Evolutionary conservation across 1,140 invertebrate genomes (phyloP).

Genomic region (Drosophila nigromelanica): DNA sequence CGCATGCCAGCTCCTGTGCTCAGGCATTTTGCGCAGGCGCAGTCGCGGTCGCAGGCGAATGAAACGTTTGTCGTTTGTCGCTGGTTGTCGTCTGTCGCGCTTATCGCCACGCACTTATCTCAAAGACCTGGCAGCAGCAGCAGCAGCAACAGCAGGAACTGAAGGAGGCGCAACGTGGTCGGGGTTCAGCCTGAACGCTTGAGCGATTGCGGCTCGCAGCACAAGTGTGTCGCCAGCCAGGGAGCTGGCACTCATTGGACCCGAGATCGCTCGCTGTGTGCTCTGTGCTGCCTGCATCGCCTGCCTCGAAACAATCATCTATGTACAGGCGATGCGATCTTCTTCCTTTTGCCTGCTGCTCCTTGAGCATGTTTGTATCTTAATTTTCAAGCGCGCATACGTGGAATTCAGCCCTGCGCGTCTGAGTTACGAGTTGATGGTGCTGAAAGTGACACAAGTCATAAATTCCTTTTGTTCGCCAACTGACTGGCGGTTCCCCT

Average conservation of each 20-base stretch:
- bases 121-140: conserved; percentile 13
- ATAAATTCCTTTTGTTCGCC: conserved; percentile 78
- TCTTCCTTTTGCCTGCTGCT: conserved; percentile 54
- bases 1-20: conserved; percentile 18
- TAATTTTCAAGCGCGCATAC: conserved; percentile 79
- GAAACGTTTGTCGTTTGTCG: conserved; percentile 71
- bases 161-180: conserved; percentile 23
- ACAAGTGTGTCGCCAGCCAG: conserved; percentile 51
- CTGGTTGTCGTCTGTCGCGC: conserved; percentile 67
- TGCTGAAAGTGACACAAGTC: conserved; percentile 83
- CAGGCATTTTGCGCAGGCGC: conserved; percentile 59
- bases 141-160: not conserved
- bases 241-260: not conserved
- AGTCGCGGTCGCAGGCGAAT: conserved; percentile 39
- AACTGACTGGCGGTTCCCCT: not conserved
- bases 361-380: conserved; percentile 79
- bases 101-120: conserved; percentile 81
- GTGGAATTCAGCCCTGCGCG: conserved; percentile 68
- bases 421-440: conserved; percentile 81
- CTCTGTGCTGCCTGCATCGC: conserved; percentile 16
- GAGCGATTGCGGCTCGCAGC: conserved; percentile 57
- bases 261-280: not conserved
- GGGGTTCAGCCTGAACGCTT: conserved; percentile 49
- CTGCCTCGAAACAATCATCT: conserved; percentile 35
- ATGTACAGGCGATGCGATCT: conserved; percentile 61